Percentiles rank a stretch among this genome's conserved stretches.
These are phyloP conservation scores for Menidia beryllina DNA, from an alignment of 2,113 vertebrate species.

Conservation along the genomic window DNA sequence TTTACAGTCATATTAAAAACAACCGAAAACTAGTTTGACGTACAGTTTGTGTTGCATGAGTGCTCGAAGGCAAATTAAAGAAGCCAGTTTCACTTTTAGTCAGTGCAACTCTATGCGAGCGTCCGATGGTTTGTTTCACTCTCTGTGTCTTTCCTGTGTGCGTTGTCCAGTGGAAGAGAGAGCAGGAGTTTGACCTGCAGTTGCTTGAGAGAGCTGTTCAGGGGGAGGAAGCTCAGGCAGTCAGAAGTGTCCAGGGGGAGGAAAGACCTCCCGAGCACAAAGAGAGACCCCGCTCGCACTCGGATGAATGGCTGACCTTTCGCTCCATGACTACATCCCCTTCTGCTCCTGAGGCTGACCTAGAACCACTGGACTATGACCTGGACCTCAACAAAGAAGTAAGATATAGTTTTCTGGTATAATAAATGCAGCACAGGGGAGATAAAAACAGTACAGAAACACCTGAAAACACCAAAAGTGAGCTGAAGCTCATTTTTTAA, in stretches of 20 bases:
- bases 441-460: neutral
- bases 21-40: conserved; percentile 11
- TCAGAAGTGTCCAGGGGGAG: conserved; percentile 85
- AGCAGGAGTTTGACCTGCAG: conserved; percentile 99
- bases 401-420: conserved; percentile 31
- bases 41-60: conserved; percentile 1
- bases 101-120: conserved; percentile 12
- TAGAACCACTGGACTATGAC: conserved; percentile 93
- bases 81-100: conserved; percentile 18
- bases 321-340: conserved; percentile 80
- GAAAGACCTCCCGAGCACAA: conserved; percentile 82
- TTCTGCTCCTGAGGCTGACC: conserved; percentile 85
- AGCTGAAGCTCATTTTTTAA: no score
- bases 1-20: conserved; percentile 14
- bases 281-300: conserved; percentile 79
- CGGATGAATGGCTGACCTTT: conserved; percentile 90
- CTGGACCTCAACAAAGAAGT: conserved; percentile 97
- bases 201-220: conserved; percentile 91
- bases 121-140: conserved; percentile 44
- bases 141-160: conserved; percentile 47
- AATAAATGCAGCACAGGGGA: neutral
- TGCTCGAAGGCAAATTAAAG: conserved; percentile 27
- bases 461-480: neutral
- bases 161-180: conserved; percentile 91
- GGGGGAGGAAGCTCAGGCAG: conserved; percentile 83